Evolutionary conservation across 2,113 vertebrate species (phyloP).

Genomic region (Propithecus coquereli): DNA sequence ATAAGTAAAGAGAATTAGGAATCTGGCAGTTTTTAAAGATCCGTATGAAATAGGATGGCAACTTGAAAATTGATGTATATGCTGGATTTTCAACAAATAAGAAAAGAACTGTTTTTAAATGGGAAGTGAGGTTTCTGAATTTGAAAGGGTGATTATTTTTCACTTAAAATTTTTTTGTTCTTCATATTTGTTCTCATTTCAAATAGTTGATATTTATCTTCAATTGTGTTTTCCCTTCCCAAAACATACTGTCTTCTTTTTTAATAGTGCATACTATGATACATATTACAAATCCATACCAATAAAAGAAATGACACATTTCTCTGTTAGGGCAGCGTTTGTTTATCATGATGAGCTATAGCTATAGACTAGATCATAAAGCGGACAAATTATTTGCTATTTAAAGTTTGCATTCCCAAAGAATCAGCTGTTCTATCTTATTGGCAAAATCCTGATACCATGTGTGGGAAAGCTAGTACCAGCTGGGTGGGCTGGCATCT

Average conservation of each 20-base stretch:
- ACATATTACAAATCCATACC: background rate
- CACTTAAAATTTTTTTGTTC: constrained; percentile 5
- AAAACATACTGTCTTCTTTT: background rate
- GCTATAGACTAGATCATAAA: background rate
- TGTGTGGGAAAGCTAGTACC: background rate
- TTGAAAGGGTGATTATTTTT: background rate
- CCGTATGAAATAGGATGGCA: background rate
- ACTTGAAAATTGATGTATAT: background rate
- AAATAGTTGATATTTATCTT: constrained; percentile 10
- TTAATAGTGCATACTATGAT: background rate
- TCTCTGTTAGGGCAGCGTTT: background rate
- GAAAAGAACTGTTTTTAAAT: background rate
- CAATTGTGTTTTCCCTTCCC: background rate
- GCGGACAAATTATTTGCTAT: background rate
- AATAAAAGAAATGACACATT: background rate
- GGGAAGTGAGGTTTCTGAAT: background rate
- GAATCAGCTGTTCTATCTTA: background rate
- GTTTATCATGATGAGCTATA: background rate
- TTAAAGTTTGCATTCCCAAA: background rate
- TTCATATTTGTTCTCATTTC: constrained; percentile 19
- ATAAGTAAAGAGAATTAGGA: background rate
- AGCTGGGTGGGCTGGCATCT: accelerated
- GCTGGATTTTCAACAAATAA: background rate
- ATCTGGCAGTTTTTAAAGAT: background rate
- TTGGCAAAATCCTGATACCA: background rate